Percentiles rank a stretch among this genome's conserved stretches.
Conservation (phyloP, 2,113 vertebrate genomes). For the Sisor rabdophorus region DNA sequence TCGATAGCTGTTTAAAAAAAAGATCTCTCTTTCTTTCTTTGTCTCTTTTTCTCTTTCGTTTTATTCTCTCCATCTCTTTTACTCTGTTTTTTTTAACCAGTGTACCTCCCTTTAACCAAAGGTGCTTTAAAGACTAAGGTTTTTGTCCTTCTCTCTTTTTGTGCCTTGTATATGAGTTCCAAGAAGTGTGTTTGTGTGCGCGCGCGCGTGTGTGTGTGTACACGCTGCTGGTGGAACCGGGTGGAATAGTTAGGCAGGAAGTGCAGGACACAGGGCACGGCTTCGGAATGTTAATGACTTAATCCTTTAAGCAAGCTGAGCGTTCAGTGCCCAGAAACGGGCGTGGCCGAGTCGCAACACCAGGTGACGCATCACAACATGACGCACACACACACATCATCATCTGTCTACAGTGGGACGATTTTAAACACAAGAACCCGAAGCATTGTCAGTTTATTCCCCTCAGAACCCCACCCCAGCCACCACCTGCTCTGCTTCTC, state of each 20-base stretch:
- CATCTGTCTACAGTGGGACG: not conserved
- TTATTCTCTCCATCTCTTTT: conserved; percentile 40
- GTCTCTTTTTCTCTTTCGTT: conserved; percentile 14
- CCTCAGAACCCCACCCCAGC: not conserved
- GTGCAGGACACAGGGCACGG: conserved; percentile 1
- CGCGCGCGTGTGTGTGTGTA: not conserved
- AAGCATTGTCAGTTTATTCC: conserved; percentile 8
- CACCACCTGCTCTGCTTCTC: not conserved
- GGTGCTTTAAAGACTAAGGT: conserved; percentile 76
- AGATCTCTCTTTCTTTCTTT: conserved; percentile 24
- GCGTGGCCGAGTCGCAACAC: not conserved
- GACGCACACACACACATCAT: not conserved
- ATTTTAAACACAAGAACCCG: not conserved
- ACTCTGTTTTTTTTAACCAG: conserved; percentile 61
- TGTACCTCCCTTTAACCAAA: conserved; percentile 78
- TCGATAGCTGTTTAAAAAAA: conserved; percentile 30
- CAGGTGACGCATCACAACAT: not conserved
- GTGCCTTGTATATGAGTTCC: conserved; percentile 76
- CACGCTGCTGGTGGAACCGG: not conserved
- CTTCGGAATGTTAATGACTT: conserved; percentile 32
- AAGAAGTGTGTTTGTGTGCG: conserved; percentile 55
- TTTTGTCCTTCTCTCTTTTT: conserved; percentile 67
- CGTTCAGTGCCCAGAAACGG: conserved; percentile 1
- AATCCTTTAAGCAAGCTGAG: conserved; percentile 14
- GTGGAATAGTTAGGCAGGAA: not conserved